Conservation (phyloP, 2,113 vertebrate genomes). For the Halcyon malimbica region DNA sequence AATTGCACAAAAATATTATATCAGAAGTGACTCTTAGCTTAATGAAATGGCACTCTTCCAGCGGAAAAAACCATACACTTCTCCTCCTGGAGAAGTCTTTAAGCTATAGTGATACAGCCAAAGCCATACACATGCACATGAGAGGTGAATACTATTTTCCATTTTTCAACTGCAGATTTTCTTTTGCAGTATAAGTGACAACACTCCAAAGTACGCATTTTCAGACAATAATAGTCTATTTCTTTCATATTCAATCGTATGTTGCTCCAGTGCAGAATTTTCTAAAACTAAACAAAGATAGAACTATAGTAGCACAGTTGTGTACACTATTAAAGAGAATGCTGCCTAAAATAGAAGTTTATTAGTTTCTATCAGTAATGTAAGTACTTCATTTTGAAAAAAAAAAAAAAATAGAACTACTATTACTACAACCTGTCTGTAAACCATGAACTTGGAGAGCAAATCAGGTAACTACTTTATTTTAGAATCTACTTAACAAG, state of each 20-base stretch:
- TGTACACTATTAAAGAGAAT: neutral
- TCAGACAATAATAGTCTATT: neutral
- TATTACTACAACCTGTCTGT: neutral
- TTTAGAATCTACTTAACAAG: neutral
- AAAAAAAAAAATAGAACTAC: neutral
- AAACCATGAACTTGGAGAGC: neutral
- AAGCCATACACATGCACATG: neutral
- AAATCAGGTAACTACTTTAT: neutral
- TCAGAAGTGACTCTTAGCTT: neutral
- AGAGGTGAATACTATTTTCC: neutral
- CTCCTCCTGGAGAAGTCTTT: neutral
- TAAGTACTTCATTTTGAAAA: neutral
- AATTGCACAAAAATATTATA: neutral
- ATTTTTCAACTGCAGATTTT: conserved; percentile 36
- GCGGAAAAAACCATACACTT: neutral
- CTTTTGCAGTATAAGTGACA: neutral
- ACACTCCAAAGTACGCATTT: neutral
- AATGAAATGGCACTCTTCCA: neutral
- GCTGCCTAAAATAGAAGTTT: neutral
- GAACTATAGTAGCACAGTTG: neutral
- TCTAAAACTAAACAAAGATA: neutral
- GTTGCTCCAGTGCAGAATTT: conserved; percentile 6
- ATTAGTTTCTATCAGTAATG: neutral
- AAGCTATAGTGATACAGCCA: neutral
- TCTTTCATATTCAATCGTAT: neutral